Evolutionary conservation across 2,797 vertebrate species (phyloP), one percentile per base, ranked within the genome.

Genomic region (Hipposideros larvatus): DNA sequence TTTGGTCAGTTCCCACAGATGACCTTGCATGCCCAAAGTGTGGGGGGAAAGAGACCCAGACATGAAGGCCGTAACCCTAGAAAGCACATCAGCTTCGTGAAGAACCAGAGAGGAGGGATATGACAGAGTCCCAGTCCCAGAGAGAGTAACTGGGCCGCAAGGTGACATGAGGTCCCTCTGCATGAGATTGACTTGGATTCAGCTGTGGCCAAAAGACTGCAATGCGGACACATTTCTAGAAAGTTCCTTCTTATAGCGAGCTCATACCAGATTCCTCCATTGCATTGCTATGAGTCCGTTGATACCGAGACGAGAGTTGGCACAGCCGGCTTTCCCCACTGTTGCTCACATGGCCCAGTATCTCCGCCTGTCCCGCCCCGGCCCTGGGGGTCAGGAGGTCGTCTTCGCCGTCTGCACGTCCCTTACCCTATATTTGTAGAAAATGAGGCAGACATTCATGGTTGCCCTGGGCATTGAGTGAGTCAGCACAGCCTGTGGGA

Each of bases 241-340:
- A 70, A 22, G 34, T 11, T 70, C 61, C 34, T 70, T 22, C 19
- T 37, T 11, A 22, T 21, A 70, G 2, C 1, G 66, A 70, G 19
- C 66, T 70, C 9, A 0, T 22, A 41, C 34, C 26, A 74, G 6
- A 18, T 34, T 66, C 31, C 65, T 31, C 16, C 65, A 31, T 11
- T 28, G 61, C 11, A 6, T 63, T 63, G 61, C 28, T 63, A 28
- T 28, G 28, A 63, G 13, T 13, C 22, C 22, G 0, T 71, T 71
- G 37, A 43, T 26, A 4, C 5, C 41, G 68, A 13, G 11, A 22
- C 41, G 5, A 16, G 14, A 21, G 41, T 46, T 73, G 41, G 70
- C 70, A 16, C 4, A 0, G 24, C 26, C 4, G 4, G 24, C 24
- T 28, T 46, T 9, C 4, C 2, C 41, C 8, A 2, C 26, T 18